Conservation (phyloP, 2,797 vertebrate genomes). For the Phalloptychus januarius region DNA sequence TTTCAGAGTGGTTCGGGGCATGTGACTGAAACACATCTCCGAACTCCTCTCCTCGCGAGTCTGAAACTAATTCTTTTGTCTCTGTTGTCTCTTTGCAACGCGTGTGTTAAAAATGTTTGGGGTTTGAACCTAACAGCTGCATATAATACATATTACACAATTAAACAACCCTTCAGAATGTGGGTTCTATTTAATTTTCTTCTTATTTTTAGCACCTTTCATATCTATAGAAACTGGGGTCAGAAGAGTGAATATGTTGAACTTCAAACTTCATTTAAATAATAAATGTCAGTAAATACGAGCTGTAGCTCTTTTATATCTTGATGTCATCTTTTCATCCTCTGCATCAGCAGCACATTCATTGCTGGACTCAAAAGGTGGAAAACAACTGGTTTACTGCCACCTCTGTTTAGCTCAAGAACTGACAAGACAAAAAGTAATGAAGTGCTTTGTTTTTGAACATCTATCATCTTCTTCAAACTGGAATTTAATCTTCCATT, state of each 20-base stretch:
- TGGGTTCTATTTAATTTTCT: background rate
- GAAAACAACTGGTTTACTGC: background rate
- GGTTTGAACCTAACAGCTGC: no score
- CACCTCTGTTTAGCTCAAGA: background rate
- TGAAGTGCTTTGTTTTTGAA: conserved; percentile 39
- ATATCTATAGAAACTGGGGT: background rate
- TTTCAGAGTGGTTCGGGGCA: no score
- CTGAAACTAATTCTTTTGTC: no score
- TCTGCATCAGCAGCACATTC: background rate
- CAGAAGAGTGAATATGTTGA: background rate
- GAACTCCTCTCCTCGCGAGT: no score
- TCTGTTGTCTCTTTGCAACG: no score
- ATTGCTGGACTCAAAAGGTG: background rate
- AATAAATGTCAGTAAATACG: background rate
- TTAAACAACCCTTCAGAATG: background rate
- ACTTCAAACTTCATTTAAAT: background rate
- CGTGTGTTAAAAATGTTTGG: no score
- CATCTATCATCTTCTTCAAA: conserved; percentile 3
- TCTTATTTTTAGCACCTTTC: background rate
- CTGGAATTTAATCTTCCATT: conserved; percentile 11
- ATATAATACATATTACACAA: background rate
- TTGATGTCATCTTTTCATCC: background rate
- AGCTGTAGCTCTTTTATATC: background rate
- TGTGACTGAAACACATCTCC: no score
- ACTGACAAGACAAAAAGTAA: background rate